Evolutionary conservation across 2,888 invertebrate species (phyloP).

Genomic region (Conomelus anceps): DNA sequence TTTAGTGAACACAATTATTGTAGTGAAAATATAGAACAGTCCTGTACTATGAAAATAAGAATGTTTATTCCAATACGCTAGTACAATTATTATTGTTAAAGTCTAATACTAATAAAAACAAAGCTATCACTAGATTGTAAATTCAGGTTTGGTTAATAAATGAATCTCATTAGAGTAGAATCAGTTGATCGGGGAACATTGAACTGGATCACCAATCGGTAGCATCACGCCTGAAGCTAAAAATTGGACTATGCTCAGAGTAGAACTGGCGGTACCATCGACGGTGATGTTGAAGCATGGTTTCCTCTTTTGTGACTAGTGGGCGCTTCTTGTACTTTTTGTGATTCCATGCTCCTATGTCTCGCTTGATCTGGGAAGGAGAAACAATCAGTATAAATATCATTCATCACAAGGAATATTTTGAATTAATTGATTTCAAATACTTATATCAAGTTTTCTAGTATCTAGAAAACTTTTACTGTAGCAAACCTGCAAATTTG

Average conservation of each 20-base stretch:
- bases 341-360: conserved; percentile 80
- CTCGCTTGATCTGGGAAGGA: conserved; percentile 55
- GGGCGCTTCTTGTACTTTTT: conserved; percentile 68
- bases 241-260: conserved; percentile 56
- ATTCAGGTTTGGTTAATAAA: neutral
- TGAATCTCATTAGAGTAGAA: neutral
- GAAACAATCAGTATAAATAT: neutral
- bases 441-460: no score
- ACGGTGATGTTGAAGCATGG: conserved; percentile 62
- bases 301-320: conserved; percentile 65
- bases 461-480: no score
- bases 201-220: conserved; percentile 35
- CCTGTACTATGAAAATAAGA: neutral
- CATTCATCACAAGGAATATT: no score
- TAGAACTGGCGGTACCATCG: conserved; percentile 84
- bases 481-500: no score
- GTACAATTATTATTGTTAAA: no score
- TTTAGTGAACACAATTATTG: no score
- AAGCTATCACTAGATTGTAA: neutral
- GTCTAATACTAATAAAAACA: neutral
- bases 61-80: neutral
- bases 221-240: conserved; percentile 32
- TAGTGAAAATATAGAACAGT: neutral
- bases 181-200: neutral
- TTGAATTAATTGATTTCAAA: no score